These are phyloP conservation scores for Teleopsis dalmanni DNA, from an alignment of 1,140 invertebrate species.

Conservation along the genomic window DNA sequence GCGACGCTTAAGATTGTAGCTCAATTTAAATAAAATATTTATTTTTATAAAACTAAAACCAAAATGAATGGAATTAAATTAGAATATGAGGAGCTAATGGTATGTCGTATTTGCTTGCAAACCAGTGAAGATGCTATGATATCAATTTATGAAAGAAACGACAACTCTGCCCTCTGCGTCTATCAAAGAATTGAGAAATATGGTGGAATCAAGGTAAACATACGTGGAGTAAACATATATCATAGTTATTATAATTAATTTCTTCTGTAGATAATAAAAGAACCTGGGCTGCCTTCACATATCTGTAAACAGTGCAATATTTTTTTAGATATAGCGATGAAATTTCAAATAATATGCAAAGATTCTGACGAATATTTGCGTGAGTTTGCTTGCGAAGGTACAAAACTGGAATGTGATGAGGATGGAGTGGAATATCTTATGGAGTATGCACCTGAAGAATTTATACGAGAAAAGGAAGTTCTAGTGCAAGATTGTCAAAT, in stretches of 20 bases:
- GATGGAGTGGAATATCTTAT: conserved; percentile 19
- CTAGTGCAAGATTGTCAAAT: neutral
- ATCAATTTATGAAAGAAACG: conserved; percentile 27
- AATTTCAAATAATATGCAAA: conserved; percentile 34
- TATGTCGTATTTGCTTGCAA: conserved; percentile 31
- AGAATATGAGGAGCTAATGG: neutral
- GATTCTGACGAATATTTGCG: conserved; percentile 31
- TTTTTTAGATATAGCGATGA: conserved; percentile 27
- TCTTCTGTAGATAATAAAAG: conserved; percentile 19
- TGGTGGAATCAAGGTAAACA: conserved; percentile 25
- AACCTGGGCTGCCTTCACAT: conserved; percentile 19
- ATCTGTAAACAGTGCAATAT: conserved; percentile 32
- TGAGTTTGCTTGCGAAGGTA: conserved; percentile 21
- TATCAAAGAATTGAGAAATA: conserved; percentile 35
- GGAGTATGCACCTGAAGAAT: conserved; percentile 2
- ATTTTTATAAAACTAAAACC: too few relatives aligned
- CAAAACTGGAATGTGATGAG: conserved; percentile 21
- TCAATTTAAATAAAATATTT: too few relatives aligned
- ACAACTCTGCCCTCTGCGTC: conserved; percentile 13
- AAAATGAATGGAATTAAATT: conserved; percentile 2
- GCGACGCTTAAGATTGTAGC: too few relatives aligned
- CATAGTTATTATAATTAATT: neutral
- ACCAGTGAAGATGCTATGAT: conserved; percentile 32
- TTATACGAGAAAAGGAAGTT: neutral
- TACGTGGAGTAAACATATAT: neutral